Conservation (phyloP, 2,113 vertebrate species). For the Accipiter virgatus region DNA sequence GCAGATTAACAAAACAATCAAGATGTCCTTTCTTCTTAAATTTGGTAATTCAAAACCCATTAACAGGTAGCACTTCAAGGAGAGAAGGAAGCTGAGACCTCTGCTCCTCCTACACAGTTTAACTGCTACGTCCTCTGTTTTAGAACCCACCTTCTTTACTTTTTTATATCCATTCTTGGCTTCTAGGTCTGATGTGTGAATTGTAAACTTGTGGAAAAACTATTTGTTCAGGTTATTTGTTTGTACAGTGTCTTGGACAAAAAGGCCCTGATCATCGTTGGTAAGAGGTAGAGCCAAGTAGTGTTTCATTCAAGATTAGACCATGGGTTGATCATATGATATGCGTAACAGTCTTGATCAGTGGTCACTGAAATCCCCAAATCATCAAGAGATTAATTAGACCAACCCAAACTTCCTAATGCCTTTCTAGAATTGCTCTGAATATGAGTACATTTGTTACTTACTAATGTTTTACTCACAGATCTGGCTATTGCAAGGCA, state of each 20-base stretch:
- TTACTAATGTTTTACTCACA: background rate
- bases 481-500: background rate
- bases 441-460: background rate
- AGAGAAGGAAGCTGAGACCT: background rate
- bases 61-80: background rate
- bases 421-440: background rate
- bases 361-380: background rate
- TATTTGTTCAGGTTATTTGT: slow-evolving; percentile 8
- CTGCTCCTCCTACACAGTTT: background rate
- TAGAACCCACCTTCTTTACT: slow-evolving; percentile 9
- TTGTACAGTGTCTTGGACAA: background rate
- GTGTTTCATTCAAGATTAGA: background rate
- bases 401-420: background rate
- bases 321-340: background rate
- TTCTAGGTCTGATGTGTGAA: slow-evolving; percentile 7
- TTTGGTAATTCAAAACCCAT: background rate
- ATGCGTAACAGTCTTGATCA: background rate
- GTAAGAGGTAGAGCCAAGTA: background rate
- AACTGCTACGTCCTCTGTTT: background rate
- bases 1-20: background rate
- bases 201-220: slow-evolving; percentile 5
- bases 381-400: background rate
- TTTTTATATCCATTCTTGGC: background rate
- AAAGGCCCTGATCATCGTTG: background rate
- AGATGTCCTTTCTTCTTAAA: background rate